Conservation (phyloP, 2,113 vertebrate species). For the Petrocephalus zakoni region DNA sequence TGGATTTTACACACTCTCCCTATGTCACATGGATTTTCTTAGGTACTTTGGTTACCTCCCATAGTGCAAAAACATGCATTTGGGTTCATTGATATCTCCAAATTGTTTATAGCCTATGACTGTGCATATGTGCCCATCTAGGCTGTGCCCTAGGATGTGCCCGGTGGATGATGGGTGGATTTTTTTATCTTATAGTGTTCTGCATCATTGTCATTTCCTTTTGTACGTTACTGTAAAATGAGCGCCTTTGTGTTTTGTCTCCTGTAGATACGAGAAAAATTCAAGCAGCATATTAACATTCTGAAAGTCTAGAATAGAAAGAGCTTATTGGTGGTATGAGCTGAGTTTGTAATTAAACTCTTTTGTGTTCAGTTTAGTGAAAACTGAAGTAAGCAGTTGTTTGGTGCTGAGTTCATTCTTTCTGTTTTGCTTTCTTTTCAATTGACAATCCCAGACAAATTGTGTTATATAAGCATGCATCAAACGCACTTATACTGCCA, state of each 20-base stretch:
- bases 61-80: too few relatives aligned
- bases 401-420: background rate
- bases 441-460: background rate
- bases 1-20: background rate
- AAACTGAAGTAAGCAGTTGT: background rate
- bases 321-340: background rate
- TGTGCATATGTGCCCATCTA: too few relatives aligned
- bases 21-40: background rate
- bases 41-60: background rate
- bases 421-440: background rate
- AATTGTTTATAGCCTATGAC: too few relatives aligned
- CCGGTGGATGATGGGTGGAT: too few relatives aligned
- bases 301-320: background rate
- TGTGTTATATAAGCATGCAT: background rate
- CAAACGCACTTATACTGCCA: conserved; percentile 10
- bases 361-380: background rate
- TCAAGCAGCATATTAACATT: background rate
- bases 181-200: too few relatives aligned
- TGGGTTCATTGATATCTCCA: too few relatives aligned
- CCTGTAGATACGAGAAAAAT: background rate
- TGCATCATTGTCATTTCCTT: background rate
- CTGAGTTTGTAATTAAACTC: background rate
- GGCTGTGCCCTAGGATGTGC: too few relatives aligned
- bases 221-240: background rate
- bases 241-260: background rate